Evolutionary conservation across 2,113 vertebrate genomes (phyloP).

Genomic region (Etia nguti): DNA sequence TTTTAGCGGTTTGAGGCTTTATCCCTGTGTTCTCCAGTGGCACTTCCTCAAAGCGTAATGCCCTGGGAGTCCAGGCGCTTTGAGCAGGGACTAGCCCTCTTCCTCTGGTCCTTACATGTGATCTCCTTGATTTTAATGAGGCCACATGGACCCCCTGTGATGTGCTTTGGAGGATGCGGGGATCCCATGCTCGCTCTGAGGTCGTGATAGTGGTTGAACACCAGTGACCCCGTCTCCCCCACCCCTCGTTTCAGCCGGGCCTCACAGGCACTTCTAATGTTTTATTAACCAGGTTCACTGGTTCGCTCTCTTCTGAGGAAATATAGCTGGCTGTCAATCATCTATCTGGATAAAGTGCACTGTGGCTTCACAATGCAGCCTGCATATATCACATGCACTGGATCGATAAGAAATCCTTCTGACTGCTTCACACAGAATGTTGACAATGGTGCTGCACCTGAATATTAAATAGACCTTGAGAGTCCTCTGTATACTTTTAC

Average conservation of each 20-base stretch:
- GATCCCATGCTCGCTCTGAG: slow-evolving; percentile 33
- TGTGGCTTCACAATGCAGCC: slow-evolving; percentile 25
- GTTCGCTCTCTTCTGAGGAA: slow-evolving; percentile 65
- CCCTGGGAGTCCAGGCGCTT: slow-evolving; percentile 56
- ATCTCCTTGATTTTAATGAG: slow-evolving; percentile 79
- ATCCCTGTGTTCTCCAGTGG: slow-evolving; percentile 47
- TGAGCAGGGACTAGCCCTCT: slow-evolving; percentile 59
- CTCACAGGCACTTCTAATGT: slow-evolving; percentile 67
- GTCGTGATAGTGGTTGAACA: slow-evolving; percentile 50
- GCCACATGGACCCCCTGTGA: slow-evolving; percentile 73
- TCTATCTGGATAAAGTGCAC: slow-evolving; percentile 49
- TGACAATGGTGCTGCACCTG: slow-evolving; percentile 29
- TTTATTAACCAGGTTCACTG: slow-evolving; percentile 75
- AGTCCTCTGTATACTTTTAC: not conserved
- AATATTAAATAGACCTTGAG: slow-evolving; percentile 40
- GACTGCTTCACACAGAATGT: slow-evolving; percentile 31
- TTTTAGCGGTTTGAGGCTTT: slow-evolving; percentile 46
- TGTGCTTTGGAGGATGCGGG: slow-evolving; percentile 60
- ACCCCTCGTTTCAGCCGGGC: slow-evolving; percentile 28
- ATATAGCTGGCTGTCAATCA: slow-evolving; percentile 68
- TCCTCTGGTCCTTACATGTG: slow-evolving; percentile 75
- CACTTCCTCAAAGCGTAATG: slow-evolving; percentile 50
- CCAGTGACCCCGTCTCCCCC: slow-evolving; percentile 53
- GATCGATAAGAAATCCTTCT: slow-evolving; percentile 51
- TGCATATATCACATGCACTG: slow-evolving; percentile 29